Conservation (phyloP, 2,797 vertebrate species). For the Amazonetta brasiliensis region DNA sequence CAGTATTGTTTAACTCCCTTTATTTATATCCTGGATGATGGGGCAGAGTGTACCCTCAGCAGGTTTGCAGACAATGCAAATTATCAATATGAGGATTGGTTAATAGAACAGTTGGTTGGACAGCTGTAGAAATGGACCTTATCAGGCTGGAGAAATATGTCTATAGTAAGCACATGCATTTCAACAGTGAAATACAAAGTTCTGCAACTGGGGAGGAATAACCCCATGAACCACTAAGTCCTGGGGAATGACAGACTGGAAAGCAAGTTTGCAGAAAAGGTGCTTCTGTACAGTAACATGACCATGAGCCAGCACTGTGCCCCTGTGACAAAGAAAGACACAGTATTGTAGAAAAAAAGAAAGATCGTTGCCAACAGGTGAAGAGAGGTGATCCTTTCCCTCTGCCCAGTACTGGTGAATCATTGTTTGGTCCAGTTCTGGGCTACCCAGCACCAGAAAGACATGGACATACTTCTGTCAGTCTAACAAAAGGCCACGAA, state of each 20-base stretch:
- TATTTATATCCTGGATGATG: not conserved
- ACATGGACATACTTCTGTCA: fast-evolving
- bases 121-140: not conserved
- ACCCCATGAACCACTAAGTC: not conserved
- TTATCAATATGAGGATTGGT: not conserved
- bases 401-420: not conserved
- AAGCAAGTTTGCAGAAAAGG: not conserved
- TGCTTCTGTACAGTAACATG: not conserved
- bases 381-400: not conserved
- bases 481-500: not conserved
- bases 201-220: not conserved
- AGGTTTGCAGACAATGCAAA: not conserved
- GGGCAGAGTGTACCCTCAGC: not conserved
- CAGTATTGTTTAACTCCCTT: not conserved
- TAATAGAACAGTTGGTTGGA: not conserved
- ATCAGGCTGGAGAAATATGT: not conserved
- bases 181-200: not conserved
- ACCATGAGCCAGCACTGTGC: not conserved
- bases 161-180: not conserved
- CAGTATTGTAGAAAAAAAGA: no score
- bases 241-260: not conserved
- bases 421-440: not conserved
- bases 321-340: not conserved
- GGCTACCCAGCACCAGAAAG: not conserved
- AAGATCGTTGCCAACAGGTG: not conserved